Evolutionary conservation across 1,140 invertebrate genomes (phyloP), one percentile per base, ranked within the genome.

Genomic region (Sesamia nonagrioides): DNA sequence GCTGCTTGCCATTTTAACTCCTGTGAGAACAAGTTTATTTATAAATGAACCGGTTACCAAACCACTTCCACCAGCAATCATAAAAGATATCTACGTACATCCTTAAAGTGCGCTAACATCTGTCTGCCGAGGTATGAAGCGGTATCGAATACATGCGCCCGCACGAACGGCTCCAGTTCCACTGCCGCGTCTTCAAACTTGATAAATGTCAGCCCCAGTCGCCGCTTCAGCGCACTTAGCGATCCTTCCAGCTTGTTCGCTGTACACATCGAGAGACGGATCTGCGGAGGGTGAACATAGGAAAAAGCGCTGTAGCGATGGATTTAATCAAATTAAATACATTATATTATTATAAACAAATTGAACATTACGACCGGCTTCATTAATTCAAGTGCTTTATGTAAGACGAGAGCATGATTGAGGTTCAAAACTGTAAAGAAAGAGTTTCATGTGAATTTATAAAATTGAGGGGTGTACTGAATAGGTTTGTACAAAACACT

Each of bases 151-250:
- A 97, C 97, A 96, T 99, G 98, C 86, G 96, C 96, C 81, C 97
- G 96, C 15, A 97, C 95, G 91, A 98, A 99, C 0, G 97, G 97
- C 91, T 99, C 97, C 48, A 99, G 95, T 84, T 99, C 97, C 27
- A 99, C 98, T 13, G 97, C 96, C 2, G 99, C 99, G 95, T 99
- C 98, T 95, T 99, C 99, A 95, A 99, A 99, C 84, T 98, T 98
- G 45, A 99, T 98, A 7, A 99, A 94, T 33, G 97, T 98, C 5
- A 99, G 95, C 1, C 98, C 98, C 45, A 99, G 95, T 81, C 97
- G 97, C 78, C 97, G 96, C 95, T 99, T 99, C 7, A 99, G 97
- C 69, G 95, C 94, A 78, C 96, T 96, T 61, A 99, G 95, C 85
- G 98, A 84, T 8, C 86, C 79, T 79, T 93, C 92, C 66, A 99